Evolutionary conservation across 1,140 invertebrate genomes (phyloP).

Genomic region (Philaenus spumarius): DNA sequence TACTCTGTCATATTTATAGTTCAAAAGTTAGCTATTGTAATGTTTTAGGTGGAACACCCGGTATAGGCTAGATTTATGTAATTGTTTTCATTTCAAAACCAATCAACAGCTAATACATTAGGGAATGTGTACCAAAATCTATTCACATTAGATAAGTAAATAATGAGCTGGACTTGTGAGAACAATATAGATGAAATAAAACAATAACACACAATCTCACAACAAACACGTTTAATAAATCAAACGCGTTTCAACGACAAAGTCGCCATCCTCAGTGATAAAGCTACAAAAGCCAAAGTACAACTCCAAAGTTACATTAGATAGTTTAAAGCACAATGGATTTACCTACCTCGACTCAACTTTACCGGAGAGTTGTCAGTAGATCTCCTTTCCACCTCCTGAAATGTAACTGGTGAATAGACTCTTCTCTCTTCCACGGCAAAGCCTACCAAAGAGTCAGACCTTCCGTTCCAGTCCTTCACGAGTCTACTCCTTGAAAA

Average conservation of each 20-base stretch:
- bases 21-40: too few relatives aligned
- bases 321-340: not conserved
- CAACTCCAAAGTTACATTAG: conserved; percentile 23
- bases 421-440: conserved; percentile 50
- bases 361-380: conserved; percentile 58
- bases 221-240: too few relatives aligned
- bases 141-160: not conserved
- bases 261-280: too few relatives aligned
- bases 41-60: too few relatives aligned
- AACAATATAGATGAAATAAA: too few relatives aligned
- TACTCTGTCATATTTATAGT: too few relatives aligned
- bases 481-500: conserved; percentile 39
- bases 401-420: conserved; percentile 78
- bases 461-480: conserved; percentile 30
- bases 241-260: too few relatives aligned
- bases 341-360: conserved; percentile 19
- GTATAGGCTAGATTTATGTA: too few relatives aligned
- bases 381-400: conserved; percentile 68
- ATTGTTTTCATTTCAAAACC: not conserved
- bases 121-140: not conserved
- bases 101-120: not conserved
- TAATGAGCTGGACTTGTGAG: too few relatives aligned
- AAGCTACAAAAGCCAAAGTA: too few relatives aligned
- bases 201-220: too few relatives aligned
- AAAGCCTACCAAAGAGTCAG: too few relatives aligned